Base-by-base conservation (phyloP, 2,888 invertebrate species). In the Dilophus febrilis region DNA sequence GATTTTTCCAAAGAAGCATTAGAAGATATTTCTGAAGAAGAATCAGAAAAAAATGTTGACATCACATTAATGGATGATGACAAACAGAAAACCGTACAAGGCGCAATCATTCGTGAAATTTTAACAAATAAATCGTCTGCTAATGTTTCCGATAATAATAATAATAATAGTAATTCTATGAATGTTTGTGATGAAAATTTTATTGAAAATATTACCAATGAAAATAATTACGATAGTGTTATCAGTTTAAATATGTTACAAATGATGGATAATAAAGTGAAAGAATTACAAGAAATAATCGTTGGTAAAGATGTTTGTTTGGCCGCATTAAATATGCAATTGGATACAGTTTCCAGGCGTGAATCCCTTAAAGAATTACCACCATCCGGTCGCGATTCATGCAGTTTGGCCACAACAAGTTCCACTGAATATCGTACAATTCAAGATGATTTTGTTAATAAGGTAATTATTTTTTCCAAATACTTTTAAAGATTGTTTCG, bases 391-490 rank as follows among this genome's bases (percentile, higher is more conserved):
- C 47, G 62, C 22, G 63, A 61, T 41, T 56, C 56, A 3, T 56
- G 55, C 38, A 61, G 60, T 8, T 42, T 61, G 40, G 48, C 57
- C 27, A 63, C 63, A 10, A 63, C 63, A 11, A 60, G 50, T 36
- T 63, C 77, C 10, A 77, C 78, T 19, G 81, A 80, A 47, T 79
- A 80, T 55, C 75, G 75, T 53, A 76, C 78, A 14, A 66, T 78
- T 40, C 72, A 78, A 52, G 77, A 78, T 48, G 75, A 79, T 44
- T 76, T 74, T 55, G 71, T 73, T 37, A 67, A 59, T 40, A 78
- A 77, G 68, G 82, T 82, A 22, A 22, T 22, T 4, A n/a, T n/a
- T 17, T 18, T 12, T 18, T 18, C 3, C 12, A 3, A 11, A 10
- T 12, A 12, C 2, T n/a, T 6, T 33, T 33, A 3, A 19, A 4